These are phyloP conservation scores for Anseranas semipalmata DNA, from an alignment of 2,113 vertebrate species.

Conservation along the genomic window DNA sequence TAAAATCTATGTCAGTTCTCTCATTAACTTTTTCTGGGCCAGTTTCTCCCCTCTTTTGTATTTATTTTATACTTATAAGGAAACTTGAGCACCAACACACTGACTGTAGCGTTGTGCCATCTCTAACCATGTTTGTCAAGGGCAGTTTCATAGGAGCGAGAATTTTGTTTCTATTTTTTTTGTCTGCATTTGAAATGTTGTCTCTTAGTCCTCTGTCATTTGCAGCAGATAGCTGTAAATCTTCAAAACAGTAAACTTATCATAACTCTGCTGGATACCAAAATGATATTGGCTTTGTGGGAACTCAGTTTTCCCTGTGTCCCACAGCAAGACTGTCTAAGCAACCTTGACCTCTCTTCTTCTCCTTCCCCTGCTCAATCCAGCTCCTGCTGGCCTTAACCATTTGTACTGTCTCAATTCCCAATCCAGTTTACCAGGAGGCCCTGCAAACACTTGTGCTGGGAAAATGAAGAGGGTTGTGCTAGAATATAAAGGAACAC, in stretches of 20 bases:
- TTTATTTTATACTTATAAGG: neutral
- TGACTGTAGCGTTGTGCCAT: neutral
- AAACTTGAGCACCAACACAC: neutral
- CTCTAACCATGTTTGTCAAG: neutral
- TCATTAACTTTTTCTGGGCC: neutral
- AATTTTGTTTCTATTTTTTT: neutral
- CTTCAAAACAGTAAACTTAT: neutral
- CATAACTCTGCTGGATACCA: neutral
- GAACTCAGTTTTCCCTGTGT: neutral
- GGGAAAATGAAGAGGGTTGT: neutral
- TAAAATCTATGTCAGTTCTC: neutral
- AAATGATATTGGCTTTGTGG: neutral
- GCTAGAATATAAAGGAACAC: neutral
- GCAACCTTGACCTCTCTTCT: neutral
- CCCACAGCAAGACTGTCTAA: neutral
- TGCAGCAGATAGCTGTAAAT: neutral
- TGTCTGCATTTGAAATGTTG: neutral
- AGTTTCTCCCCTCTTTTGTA: neutral
- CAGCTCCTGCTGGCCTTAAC: neutral
- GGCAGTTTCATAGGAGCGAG: neutral
- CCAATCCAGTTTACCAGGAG: neutral
- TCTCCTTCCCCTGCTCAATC: neutral
- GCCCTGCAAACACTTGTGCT: neutral
- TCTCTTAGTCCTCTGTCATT: neutral
- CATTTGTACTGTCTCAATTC: neutral